These are phyloP conservation scores for Helicoverpa zea DNA, from an alignment of 1,140 invertebrate genomes.

Conservation along the genomic window DNA sequence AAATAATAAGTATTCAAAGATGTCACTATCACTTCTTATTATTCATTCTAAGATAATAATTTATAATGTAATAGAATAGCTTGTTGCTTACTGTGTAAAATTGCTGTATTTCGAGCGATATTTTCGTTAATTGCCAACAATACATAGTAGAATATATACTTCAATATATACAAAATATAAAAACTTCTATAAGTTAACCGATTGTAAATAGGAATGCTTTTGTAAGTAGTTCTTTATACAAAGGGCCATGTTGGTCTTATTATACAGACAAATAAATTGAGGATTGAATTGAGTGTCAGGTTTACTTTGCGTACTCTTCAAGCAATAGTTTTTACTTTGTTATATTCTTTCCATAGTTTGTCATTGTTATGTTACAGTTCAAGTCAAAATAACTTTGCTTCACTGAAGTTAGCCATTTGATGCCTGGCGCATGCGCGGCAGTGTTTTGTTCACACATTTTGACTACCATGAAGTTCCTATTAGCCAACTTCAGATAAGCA, in stretches of 20 bases:
- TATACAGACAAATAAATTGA: not conserved
- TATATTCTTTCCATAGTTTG: no score
- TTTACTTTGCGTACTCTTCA: no score
- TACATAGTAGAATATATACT: not conserved
- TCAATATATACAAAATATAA: constrained; percentile 16
- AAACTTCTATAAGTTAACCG: constrained; percentile 1
- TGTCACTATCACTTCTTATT: not conserved
- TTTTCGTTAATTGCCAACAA: not conserved
- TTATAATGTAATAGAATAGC: not conserved
- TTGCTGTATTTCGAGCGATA: not conserved
- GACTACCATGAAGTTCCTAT: no score
- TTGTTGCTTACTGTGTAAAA: not conserved
- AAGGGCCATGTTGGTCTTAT: not conserved
- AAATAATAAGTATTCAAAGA: not conserved
- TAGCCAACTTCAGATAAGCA: no score
- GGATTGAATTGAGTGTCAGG: no score
- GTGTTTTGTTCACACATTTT: no score
- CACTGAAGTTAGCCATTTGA: no score
- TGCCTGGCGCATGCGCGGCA: no score
- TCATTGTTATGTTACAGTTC: no score
- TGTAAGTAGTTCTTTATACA: not conserved
- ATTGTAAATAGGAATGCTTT: constrained; percentile 16
- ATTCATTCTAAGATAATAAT: not conserved
- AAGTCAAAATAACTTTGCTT: no score
- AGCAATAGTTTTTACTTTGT: no score